Base-by-base conservation (phyloP, 2,888 invertebrate species). In the Neelides folsomi region DNA sequence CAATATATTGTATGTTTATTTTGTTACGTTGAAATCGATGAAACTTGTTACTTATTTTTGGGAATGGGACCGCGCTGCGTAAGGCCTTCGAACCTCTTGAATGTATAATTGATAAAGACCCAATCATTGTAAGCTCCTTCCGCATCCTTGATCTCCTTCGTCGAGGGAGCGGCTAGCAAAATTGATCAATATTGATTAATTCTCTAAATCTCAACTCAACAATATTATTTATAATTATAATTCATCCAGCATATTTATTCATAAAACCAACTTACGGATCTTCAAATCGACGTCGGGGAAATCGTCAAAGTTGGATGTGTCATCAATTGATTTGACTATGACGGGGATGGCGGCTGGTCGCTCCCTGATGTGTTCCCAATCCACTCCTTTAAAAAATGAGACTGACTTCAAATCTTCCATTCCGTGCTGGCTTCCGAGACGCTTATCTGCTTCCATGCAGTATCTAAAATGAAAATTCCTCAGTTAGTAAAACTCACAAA, bases 61-160 rank as follows among this genome's bases (percentile, higher is more conserved):
- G 63, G 61, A 37, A 61, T 56, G 5, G 63, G 61, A 34, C 63
- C 63, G 18, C 63, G 49, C 43, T 63, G 63, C 13, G 63, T 63
- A 41, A 63, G 61, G 27, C 93, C 95, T 74, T 99, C 97, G 74
- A 99, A 99, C 66, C 98, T 80, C 73, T 97, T 95, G 78, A 95
- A 99, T 57, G 98, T 99, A 75, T 98, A 99, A 76, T 99, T 98
- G 70, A 98, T 94, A 74, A 99, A 99, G 66, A 98, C 97, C 92
- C 97, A 97, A 78, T 97, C 95, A 76, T 95, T 95, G 73, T 88
- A 86, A 67, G 84, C 85, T 62, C 82, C 81, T 73, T 90, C 90
- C 58, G 89, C 88, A 69, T 90, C 90, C 73, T 88, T 87, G 18
- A 57, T 36, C 34, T 64, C 64, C 54, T 85, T 80, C 68, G 84